Evolutionary conservation across 2,113 vertebrate species (phyloP), one percentile per base, ranked within the genome.

Genomic region (Neotoma lepida): DNA sequence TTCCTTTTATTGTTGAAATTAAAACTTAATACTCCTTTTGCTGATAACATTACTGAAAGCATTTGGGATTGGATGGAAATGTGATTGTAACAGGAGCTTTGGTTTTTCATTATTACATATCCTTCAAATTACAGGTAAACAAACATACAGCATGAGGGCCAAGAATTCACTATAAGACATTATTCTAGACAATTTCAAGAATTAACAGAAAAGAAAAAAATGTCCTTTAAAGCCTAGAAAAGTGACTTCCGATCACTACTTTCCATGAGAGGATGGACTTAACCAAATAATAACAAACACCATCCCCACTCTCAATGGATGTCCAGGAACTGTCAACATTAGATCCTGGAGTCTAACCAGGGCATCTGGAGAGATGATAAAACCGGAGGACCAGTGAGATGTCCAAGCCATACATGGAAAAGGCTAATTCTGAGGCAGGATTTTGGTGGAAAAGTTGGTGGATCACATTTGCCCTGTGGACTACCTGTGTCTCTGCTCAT

Each of bases 1-100:
- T 80, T 96, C 73, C 85, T 94, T 89, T 96, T 68, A 85, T 51
- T 73, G 68, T 71, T 82, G 12, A 96, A 95, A 63, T 91, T 80
- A 89, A 94, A 89, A 94, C 8, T 46, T 89, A 88, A 77, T 64
- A 71, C 78, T 91, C 41, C 68, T 90, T 95, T 85, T 95, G 91
- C 2, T 94, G 58, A 18, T 94, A 81, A 94, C 28, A 88, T 94
- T 89, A 61, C 56, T 71, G 24, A 94, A 95, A 91, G 24, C 85
- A 85, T 96, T 93, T 14, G 70, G n/a, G 58, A 63, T 12, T 93
- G 1, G 61, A 74, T 56, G n/a, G 64, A 88, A 87, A 76, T n/a
- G 4, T 26, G 49, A 82, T 46, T 64, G 13, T 51, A 77, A 91
- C 85, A 92, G 41, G 17, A 84, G 39, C 33, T 88, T 88, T 89